These are phyloP conservation scores for Synanthedon formicaeformis DNA, from an alignment of 2,888 invertebrate species.

Conservation along the genomic window DNA sequence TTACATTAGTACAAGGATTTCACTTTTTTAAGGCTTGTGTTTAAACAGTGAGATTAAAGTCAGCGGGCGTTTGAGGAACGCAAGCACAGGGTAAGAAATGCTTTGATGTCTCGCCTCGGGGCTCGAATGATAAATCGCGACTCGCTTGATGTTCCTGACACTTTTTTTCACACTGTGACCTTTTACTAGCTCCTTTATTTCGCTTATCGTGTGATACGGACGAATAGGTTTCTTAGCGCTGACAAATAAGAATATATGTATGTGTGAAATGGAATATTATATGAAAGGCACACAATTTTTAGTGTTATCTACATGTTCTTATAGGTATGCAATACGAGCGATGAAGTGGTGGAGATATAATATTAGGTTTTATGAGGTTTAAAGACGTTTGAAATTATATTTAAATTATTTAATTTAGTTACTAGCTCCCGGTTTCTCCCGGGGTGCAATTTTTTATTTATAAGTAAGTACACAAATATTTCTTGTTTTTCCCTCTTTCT, in stretches of 20 bases:
- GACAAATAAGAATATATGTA: conserved; percentile 29
- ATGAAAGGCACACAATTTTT: background rate
- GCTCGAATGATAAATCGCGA: conserved; percentile 50
- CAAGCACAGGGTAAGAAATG: conserved; percentile 22
- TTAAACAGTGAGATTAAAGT: conserved; percentile 54
- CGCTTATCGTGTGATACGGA: conserved; percentile 40
- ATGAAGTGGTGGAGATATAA: no score
- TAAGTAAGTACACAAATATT: no score
- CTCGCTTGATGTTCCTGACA: conserved; percentile 48
- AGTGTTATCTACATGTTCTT: background rate
- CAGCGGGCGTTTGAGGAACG: conserved; percentile 34
- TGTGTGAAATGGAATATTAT: conserved; percentile 6
- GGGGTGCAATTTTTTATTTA: no score
- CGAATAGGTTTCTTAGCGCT: conserved; percentile 34
- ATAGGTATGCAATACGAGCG: no score
- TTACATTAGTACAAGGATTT: background rate
- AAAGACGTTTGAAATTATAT: no score
- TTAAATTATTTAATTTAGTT: no score
- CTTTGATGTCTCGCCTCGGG: conserved; percentile 43
- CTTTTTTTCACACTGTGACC: conserved; percentile 37
- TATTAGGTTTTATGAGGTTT: no score
- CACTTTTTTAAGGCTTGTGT: conserved; percentile 5
- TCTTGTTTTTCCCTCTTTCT: no score
- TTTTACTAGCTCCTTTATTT: conserved; percentile 41
- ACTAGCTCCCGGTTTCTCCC: no score